Percentiles rank a stretch among this genome's conserved stretches.
Conservation (phyloP, 2,797 vertebrate species). For the Odontamblyopus rebecca region DNA sequence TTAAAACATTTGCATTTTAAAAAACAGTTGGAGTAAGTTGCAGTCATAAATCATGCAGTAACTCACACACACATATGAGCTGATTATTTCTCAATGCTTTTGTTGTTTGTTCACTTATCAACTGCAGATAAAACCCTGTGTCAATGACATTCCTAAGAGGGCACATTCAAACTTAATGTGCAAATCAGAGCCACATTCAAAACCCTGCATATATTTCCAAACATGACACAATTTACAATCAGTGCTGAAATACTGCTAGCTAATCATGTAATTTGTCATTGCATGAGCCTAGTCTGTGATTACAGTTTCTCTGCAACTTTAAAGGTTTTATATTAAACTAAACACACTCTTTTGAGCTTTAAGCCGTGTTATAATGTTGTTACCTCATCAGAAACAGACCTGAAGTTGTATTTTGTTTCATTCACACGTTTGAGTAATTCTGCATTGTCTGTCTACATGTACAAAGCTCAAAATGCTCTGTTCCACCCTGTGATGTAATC, state of each 20-base stretch:
- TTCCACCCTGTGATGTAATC: no score
- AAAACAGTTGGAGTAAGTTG: background rate
- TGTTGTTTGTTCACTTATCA: slow-evolving; percentile 54
- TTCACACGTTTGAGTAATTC: background rate
- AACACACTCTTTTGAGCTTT: no score
- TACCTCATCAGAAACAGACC: no score
- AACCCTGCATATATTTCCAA: background rate
- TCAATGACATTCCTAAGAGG: slow-evolving; percentile 44
- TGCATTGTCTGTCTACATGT: no score
- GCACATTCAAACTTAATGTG: slow-evolving; percentile 4
- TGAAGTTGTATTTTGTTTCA: no score
- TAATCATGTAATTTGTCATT: slow-evolving; percentile 5
- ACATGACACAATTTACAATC: background rate
- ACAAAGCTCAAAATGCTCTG: no score
- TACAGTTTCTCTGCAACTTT: background rate
- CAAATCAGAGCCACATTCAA: background rate
- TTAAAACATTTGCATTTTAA: background rate
- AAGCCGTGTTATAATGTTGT: no score
- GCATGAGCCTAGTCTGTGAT: background rate
- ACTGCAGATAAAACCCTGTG: slow-evolving; percentile 50
- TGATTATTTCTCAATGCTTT: slow-evolving; percentile 44
- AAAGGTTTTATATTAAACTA: background rate
- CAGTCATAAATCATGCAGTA: background rate
- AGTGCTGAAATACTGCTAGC: background rate
- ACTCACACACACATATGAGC: background rate